Base-by-base conservation (phyloP, 2,113 vertebrate genomes). In the Syngnathoides biaculeatus region DNA sequence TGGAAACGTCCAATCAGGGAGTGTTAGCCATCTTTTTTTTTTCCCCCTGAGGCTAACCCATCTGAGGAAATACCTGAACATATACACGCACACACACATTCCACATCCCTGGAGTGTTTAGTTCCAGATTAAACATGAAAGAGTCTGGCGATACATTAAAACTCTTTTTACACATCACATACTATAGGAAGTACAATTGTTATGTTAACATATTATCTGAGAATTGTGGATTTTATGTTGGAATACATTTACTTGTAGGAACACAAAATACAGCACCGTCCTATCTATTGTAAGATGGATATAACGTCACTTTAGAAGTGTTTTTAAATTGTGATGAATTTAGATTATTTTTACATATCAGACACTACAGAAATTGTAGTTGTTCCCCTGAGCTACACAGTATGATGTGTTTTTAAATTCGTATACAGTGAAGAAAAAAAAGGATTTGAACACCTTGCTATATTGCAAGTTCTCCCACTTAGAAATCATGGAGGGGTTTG, bases 1-100 rank as follows among this genome's bases (percentile, higher is more conserved):
- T 95, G 89, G 94, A 92, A 95, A 96, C 95, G 0, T 74, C 86
- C 87, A 88, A 85, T 86, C 79, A 84, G 75, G 91, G 89, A 92
- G 92, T 90, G 90, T 92, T 91, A 88, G 73, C 74, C 72, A 74
- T 79, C 77, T 75, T 26, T 22, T 14, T 12, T 26, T 24, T 22
- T 83, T 15, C 43, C 82, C 78, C 72, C 71, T 22, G 64, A 71
- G 79, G 53, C 78, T 83, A 86, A 81, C 77, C 69, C 76, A 70
- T 78, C 74, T 58, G 69, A 82, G 84, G 75, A 89, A 88, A 86
- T 88, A 84, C 78, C 81, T 84, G 71, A 79, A 68, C 59, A 74
- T 65, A 35, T 65, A 35, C 50, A 62, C 27, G 71, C 69, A 74
- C 20, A 66, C 52, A 58, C 30, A 53, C 60, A 60, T 59, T 55